These are phyloP conservation scores for Baryphthengus martii DNA, from an alignment of 2,113 vertebrate species.

Conservation along the genomic window DNA sequence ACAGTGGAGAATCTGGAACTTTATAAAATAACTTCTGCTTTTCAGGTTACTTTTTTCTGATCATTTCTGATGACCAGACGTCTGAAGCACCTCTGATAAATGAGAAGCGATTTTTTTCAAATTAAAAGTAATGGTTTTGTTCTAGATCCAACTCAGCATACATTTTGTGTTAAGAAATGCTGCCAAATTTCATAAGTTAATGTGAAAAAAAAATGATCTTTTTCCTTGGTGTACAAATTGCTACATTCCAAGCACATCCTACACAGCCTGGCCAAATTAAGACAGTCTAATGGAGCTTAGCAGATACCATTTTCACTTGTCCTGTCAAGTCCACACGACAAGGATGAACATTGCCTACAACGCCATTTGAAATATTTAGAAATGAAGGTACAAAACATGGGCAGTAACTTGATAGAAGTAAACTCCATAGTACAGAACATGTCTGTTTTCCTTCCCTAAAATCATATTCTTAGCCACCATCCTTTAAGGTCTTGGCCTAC, in stretches of 20 bases:
- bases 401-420: background rate
- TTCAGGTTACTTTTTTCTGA: background rate
- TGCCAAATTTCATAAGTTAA: conserved; percentile 48
- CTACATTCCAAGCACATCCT: conserved; percentile 43
- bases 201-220: conserved; percentile 13
- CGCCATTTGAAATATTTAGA: background rate
- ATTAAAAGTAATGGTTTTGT: background rate
- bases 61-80: background rate
- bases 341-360: background rate
- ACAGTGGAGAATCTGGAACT: background rate
- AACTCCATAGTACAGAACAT: background rate
- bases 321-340: background rate
- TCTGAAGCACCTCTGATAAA: background rate
- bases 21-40: background rate
- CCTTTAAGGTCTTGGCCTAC: background rate
- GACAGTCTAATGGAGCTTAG: background rate
- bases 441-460: background rate
- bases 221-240: conserved; percentile 7
- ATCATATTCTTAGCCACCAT: background rate
- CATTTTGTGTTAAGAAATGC: conserved; percentile 14
- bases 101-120: background rate
- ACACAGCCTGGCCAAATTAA: conserved; percentile 41
- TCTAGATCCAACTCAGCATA: background rate
- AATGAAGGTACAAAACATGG: background rate
- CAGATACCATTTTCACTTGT: background rate